Conservation (phyloP, 2,797 vertebrate species). For the Clamator glandarius region DNA sequence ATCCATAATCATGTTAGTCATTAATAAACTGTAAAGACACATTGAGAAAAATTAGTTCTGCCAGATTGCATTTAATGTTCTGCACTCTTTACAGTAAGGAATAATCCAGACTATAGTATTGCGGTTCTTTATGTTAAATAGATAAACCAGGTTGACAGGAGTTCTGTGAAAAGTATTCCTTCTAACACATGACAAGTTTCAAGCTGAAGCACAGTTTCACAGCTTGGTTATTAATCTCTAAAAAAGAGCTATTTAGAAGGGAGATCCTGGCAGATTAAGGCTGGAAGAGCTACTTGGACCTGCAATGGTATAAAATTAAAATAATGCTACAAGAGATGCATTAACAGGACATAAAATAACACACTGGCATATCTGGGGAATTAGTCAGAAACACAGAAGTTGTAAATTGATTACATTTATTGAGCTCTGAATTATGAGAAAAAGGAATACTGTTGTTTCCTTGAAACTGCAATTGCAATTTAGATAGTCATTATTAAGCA, state of each 20-base stretch:
- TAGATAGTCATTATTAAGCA: conserved; percentile 45
- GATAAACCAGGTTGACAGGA: background rate
- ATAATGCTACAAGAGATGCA: background rate
- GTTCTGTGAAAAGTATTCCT: background rate
- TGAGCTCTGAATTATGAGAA: conserved; percentile 34
- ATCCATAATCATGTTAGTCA: background rate
- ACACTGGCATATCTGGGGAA: background rate
- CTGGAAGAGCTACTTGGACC: background rate
- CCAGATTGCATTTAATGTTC: background rate
- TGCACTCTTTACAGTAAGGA: background rate
- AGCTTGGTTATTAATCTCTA: background rate
- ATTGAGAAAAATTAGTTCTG: background rate
- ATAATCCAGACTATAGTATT: background rate
- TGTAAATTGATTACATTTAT: conserved; percentile 10
- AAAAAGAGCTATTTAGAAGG: background rate
- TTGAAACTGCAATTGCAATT: background rate
- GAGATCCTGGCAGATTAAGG: background rate
- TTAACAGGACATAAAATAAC: background rate
- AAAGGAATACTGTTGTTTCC: conserved; percentile 34
- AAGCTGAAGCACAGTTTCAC: background rate
- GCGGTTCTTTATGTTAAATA: background rate
- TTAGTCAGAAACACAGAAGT: conserved; percentile 3
- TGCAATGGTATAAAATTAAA: conserved; percentile 15
- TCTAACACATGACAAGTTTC: background rate
- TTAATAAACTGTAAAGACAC: background rate